Percentiles rank a stretch among this genome's conserved stretches.
Evolutionary conservation across 2,113 vertebrate species (phyloP).

Genomic region (Cyprinus carpio): DNA sequence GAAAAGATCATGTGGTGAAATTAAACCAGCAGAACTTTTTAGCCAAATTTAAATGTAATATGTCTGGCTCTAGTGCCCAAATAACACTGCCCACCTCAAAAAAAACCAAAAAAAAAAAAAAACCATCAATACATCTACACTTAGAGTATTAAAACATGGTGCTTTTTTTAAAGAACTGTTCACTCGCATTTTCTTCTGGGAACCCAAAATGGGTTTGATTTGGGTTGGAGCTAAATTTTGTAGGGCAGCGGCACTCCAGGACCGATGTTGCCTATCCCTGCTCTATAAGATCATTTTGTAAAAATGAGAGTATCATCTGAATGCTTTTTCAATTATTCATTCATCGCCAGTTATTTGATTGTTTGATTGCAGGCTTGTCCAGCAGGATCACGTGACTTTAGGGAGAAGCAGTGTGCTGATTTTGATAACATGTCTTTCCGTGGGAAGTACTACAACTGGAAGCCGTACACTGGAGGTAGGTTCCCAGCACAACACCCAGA

Average conservation of each 20-base stretch:
- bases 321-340: not conserved
- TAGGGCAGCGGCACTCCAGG: too few species aligned
- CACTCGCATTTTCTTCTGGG: too few species aligned
- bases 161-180: too few species aligned
- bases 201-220: too few species aligned
- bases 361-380: slow-evolving; percentile 79
- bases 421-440: slow-evolving; percentile 97
- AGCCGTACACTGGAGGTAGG: slow-evolving; percentile 96
- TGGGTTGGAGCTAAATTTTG: too few species aligned
- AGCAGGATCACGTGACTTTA: slow-evolving; percentile 88
- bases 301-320: not conserved
- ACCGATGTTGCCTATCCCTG: too few species aligned
- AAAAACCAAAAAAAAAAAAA: too few species aligned
- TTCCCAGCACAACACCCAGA: slow-evolving; percentile 42
- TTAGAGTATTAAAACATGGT: too few species aligned
- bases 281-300: not conserved
- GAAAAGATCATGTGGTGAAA: not conserved
- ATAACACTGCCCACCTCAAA: not conserved
- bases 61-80: not conserved
- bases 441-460: slow-evolving; percentile 99
- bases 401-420: slow-evolving; percentile 96
- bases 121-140: too few species aligned
- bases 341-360: not conserved
- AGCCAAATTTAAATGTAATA: not conserved
- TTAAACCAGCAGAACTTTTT: not conserved